phyloP scores from a whole-genome alignment of 2,797 vertebrate genomes.

The Coilia nasus region DNA sequence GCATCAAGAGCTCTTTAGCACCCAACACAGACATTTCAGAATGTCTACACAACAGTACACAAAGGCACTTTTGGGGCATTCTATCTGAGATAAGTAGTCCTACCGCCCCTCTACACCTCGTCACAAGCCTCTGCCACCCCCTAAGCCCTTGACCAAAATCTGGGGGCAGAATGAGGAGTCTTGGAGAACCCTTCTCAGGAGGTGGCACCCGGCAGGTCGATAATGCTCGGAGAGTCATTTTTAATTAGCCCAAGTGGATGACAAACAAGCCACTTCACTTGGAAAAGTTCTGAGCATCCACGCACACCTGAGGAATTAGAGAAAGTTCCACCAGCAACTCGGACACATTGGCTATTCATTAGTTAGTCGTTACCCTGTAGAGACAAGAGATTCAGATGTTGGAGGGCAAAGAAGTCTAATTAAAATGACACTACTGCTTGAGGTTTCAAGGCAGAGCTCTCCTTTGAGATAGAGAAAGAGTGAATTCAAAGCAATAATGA shows the following conservation, averaged over 20 bases:
- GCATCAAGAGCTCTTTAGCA: neutral
- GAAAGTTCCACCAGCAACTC: neutral
- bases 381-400: neutral
- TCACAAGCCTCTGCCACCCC: constrained; percentile 34
- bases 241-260: constrained; percentile 49
- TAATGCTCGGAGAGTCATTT: constrained; percentile 41
- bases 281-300: neutral
- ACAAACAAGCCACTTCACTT: constrained; percentile 49
- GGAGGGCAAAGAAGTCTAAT: neutral
- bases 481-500: neutral
- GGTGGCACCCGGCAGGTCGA: constrained; percentile 21
- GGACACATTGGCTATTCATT: neutral
- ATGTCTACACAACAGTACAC: neutral
- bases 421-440: neutral
- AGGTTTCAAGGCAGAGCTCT: neutral
- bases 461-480: neutral
- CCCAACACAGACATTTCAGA: neutral
- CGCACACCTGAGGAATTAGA: neutral
- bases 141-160: constrained; percentile 32
- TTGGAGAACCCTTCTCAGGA: constrained; percentile 40
- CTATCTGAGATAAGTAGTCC: neutral
- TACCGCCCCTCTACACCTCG: neutral
- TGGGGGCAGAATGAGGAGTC: constrained; percentile 36
- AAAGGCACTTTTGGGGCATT: neutral
- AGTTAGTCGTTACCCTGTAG: neutral